Evolutionary conservation across 1,140 invertebrate genomes (phyloP).

Genomic region (Apis dorsata): DNA sequence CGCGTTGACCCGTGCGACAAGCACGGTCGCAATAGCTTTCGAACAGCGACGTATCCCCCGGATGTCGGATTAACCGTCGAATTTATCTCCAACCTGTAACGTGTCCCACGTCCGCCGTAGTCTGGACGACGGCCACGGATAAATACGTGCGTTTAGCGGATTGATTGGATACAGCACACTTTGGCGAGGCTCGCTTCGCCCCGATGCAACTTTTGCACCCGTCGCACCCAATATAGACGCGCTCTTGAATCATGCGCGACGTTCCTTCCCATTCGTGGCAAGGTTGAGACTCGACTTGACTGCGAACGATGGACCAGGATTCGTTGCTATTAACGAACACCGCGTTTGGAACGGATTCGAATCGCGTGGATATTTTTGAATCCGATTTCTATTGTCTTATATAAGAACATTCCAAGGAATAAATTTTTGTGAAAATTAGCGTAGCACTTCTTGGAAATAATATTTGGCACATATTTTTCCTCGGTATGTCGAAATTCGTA

Average conservation of each 20-base stretch:
- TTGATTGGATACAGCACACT: conserved; percentile 73
- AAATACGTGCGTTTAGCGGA: conserved; percentile 70
- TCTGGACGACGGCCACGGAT: conserved; percentile 60
- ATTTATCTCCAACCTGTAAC: conserved; percentile 66
- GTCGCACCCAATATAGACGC: conserved; percentile 61
- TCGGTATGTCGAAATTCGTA: too few relatives aligned
- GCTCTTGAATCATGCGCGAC: conserved; percentile 45
- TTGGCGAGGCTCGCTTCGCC: conserved; percentile 66
- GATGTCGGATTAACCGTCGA: conserved; percentile 56
- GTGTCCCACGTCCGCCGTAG: conserved; percentile 42
- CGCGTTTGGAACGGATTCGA: background rate
- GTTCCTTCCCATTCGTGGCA: conserved; percentile 47
- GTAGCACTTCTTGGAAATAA: too few relatives aligned
- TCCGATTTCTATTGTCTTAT: too few relatives aligned
- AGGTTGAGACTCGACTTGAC: conserved; percentile 33
- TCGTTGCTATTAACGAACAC: background rate
- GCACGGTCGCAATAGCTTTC: conserved; percentile 30
- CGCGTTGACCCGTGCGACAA: background rate
- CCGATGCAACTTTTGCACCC: conserved; percentile 47
- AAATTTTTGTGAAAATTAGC: too few relatives aligned
- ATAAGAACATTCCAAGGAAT: too few relatives aligned
- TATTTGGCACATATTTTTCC: too few relatives aligned
- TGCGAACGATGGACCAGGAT: background rate
- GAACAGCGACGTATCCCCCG: conserved; percentile 33
- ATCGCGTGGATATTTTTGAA: too few relatives aligned